phyloP scores from a whole-genome alignment of 2,797 vertebrate genomes.

The Holocentrus rufus region DNA sequence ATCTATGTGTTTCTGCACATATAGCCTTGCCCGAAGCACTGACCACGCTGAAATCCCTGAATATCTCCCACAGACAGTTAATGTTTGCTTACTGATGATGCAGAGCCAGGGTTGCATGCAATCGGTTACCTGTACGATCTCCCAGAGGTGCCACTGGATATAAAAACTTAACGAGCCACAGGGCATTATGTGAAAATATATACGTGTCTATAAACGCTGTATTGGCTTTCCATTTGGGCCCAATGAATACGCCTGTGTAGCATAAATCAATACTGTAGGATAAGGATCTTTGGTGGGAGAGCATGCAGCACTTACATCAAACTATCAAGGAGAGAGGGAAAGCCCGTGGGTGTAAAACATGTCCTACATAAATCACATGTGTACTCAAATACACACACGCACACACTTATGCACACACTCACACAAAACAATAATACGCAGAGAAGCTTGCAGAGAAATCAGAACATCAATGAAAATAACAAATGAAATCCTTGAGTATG shows the following conservation, averaged over 20 bases:
- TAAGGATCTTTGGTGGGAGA: slow-evolving; percentile 26
- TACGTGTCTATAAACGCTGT: slow-evolving; percentile 64
- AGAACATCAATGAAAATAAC: slow-evolving; percentile 29
- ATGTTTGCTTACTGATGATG: slow-evolving; percentile 59
- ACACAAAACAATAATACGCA: slow-evolving; percentile 3
- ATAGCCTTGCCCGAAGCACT: not conserved
- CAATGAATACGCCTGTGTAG: slow-evolving; percentile 37
- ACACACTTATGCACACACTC: slow-evolving; percentile 3
- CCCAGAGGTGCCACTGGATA: slow-evolving; percentile 49
- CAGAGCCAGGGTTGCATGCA: slow-evolving; percentile 41
- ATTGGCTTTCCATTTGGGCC: slow-evolving; percentile 69
- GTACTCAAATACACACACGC: not conserved
- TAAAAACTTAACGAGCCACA: slow-evolving; percentile 60
- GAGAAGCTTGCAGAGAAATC: slow-evolving; percentile 22
- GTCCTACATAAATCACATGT: slow-evolving; percentile 33
- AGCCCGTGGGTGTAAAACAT: slow-evolving; percentile 25
- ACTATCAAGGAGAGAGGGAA: slow-evolving; percentile 32
- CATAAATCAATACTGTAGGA: slow-evolving; percentile 48
- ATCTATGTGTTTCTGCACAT: slow-evolving; percentile 1
- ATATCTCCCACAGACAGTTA: slow-evolving; percentile 47
- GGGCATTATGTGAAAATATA: slow-evolving; percentile 57
- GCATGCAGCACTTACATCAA: slow-evolving; percentile 11
- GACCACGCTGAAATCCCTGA: not conserved
- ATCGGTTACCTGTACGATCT: slow-evolving; percentile 52
- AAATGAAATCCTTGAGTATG: slow-evolving; percentile 29